These are phyloP conservation scores for Ichneumoninae sp. DNA, from an alignment of 2,888 invertebrate genomes.

Conservation along the genomic window DNA sequence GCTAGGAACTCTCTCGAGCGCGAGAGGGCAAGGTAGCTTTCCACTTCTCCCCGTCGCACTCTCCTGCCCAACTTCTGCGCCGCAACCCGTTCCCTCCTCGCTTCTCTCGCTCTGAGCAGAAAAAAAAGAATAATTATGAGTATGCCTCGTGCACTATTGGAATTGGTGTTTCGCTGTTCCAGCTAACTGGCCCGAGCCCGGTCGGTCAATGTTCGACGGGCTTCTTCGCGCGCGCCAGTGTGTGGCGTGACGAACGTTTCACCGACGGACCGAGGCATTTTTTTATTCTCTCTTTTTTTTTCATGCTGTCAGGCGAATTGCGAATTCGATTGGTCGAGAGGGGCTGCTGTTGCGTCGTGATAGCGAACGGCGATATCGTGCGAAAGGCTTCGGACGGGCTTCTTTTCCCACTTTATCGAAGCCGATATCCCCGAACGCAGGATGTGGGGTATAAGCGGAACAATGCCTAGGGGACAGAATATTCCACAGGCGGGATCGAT, in stretches of 20 bases:
- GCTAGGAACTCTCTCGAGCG: constrained; percentile 1
- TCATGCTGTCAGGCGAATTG: background rate
- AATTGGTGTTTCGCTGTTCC: background rate
- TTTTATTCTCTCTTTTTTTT: background rate
- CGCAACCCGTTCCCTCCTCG: constrained; percentile 2
- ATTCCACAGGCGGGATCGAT: constrained; percentile 57
- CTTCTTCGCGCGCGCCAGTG: constrained; percentile 37
- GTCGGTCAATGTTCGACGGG: constrained; percentile 11
- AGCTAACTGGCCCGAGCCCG: background rate
- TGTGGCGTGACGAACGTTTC: constrained; percentile 48
- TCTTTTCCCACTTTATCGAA: constrained; percentile 1
- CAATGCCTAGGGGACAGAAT: background rate
- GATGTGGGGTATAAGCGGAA: background rate
- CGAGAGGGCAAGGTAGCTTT: constrained; percentile 23
- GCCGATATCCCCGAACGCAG: background rate
- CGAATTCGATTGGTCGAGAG: constrained; percentile 1
- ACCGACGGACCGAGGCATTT: background rate
- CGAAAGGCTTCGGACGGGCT: background rate
- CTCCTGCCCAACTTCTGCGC: constrained; percentile 22
- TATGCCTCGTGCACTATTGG: background rate
- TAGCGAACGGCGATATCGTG: background rate
- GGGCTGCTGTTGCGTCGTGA: background rate
- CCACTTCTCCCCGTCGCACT: constrained; percentile 4
- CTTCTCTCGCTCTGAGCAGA: background rate
- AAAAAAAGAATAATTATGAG: background rate